Evolutionary conservation across 2,797 vertebrate species (phyloP).

Genomic region (Iguana delicatissima): DNA sequence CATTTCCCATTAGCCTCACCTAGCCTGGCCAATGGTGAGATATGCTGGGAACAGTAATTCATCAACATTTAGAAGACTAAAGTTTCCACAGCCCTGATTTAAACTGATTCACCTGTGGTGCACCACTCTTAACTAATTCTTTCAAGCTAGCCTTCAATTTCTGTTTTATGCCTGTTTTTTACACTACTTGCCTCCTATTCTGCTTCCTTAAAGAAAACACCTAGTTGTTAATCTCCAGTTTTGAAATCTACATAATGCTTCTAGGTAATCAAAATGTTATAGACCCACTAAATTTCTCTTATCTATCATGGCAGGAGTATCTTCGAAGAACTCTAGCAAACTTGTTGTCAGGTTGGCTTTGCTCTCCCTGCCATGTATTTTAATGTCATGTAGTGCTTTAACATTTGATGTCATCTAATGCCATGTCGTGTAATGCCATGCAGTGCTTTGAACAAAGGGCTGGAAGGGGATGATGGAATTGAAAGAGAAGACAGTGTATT

Average conservation of each 20-base stretch:
- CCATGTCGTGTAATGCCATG: too few species aligned
- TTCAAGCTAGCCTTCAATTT: slow-evolving; percentile 54
- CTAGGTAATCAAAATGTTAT: slow-evolving; percentile 73
- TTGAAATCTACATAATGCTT: slow-evolving; percentile 65
- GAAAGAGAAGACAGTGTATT: too few species aligned
- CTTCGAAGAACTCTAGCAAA: slow-evolving; percentile 74
- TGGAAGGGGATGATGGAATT: too few species aligned
- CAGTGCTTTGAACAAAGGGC: too few species aligned
- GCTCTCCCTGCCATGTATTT: too few species aligned
- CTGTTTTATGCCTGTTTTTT: slow-evolving; percentile 65
- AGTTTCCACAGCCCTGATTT: background rate
- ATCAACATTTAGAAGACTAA: background rate
- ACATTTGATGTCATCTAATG: too few species aligned
- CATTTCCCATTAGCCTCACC: too few species aligned
- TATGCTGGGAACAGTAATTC: background rate
- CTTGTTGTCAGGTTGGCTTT: too few species aligned
- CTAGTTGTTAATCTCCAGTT: slow-evolving; percentile 67
- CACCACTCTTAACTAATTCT: slow-evolving; percentile 29
- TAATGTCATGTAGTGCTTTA: too few species aligned
- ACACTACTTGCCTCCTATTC: slow-evolving; percentile 64
- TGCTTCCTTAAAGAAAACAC: slow-evolving; percentile 21
- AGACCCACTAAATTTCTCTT: slow-evolving; percentile 71
- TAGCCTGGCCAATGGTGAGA: too few species aligned
- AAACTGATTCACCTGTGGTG: background rate
- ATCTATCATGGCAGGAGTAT: slow-evolving; percentile 70